A percentile compares a stretch with the other conserved stretches of the same genome.
Conservation (phyloP, 2,113 vertebrate species). For the Hipposideros armiger region DNA sequence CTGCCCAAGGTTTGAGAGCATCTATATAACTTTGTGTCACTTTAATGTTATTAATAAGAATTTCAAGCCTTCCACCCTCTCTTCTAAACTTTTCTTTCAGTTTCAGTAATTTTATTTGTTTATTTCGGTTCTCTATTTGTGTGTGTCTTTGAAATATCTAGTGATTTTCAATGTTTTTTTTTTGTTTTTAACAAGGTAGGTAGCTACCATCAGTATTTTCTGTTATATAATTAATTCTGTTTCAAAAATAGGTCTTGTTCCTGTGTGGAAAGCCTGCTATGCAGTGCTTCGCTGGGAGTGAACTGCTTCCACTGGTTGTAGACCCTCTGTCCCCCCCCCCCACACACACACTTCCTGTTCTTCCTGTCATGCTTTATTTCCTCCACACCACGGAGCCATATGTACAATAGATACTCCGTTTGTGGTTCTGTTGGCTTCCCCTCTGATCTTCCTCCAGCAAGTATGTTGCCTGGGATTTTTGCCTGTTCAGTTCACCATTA, state of each 20-base stretch:
- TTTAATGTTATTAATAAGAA: background rate
- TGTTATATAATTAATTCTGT: background rate
- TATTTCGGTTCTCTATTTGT: background rate
- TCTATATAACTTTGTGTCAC: background rate
- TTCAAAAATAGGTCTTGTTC: background rate
- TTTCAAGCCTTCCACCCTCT: background rate
- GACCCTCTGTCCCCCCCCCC: accelerated
- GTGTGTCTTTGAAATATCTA: background rate
- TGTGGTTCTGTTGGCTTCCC: background rate
- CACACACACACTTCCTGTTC: background rate
- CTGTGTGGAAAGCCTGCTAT: background rate
- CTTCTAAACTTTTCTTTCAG: background rate
- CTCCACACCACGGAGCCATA: background rate
- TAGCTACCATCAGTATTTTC: background rate
- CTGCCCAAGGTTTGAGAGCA: background rate
- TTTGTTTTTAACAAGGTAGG: background rate
- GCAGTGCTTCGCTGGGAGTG: too few species aligned
- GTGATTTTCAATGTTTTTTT: background rate
- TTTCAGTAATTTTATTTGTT: background rate
- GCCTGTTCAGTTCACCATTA: background rate
- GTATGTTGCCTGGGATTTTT: background rate
- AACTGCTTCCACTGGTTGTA: background rate
- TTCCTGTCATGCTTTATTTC: background rate
- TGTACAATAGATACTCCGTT: accelerated
- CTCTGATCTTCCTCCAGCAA: background rate